Evolutionary conservation across 2,113 vertebrate species (phyloP), one percentile per base, ranked within the genome.

Genomic region (Oncorhynchus clarkii): DNA sequence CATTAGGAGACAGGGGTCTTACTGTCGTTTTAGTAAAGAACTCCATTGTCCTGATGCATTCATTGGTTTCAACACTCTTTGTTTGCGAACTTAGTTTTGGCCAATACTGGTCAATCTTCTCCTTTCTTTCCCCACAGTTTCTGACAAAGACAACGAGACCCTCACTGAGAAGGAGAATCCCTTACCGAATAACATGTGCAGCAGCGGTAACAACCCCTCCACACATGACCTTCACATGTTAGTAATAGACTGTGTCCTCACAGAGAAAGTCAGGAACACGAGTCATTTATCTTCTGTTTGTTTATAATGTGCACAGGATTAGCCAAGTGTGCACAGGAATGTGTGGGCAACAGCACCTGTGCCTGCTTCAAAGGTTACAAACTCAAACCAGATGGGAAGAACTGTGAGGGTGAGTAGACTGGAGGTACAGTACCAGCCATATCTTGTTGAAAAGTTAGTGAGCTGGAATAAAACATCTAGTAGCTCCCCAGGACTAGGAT

Each of bases 361-460:
- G 89, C 90, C 14, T 99, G 98, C 82, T 94, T 93, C 51, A 90
- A 93, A 75, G 98, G 98, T 13, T 97, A 95, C 86, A 96, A 95
- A 89, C 94, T 99, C 78, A 94, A 94, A 79, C 59, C 94, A 0
- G 96, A 99, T 39, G 94, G 93, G 3, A 93, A 93, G 88, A 95
- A 81, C 77, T 99, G 98, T 74, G 97, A 99, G 84, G 98, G 98
- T 97, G 91, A 88, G 74, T 49, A 1, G 1, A n/a, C 7, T 39
- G 70, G 16, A 48, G 26, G 24, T 34, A 8, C 34, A 34, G 34
- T 12, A 2, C 4, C 9, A 18, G 4, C 34, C 3, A 5, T 26
- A 54, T 13, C 60, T 24, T 2, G 13, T 54, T 67, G 39, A 5
- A 45, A 45, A 31, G 29, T 59, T 34, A 54, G 16, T 54, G 8